These are phyloP conservation scores for Horisme vitalbata DNA, from an alignment of 2,888 invertebrate species.

Conservation along the genomic window DNA sequence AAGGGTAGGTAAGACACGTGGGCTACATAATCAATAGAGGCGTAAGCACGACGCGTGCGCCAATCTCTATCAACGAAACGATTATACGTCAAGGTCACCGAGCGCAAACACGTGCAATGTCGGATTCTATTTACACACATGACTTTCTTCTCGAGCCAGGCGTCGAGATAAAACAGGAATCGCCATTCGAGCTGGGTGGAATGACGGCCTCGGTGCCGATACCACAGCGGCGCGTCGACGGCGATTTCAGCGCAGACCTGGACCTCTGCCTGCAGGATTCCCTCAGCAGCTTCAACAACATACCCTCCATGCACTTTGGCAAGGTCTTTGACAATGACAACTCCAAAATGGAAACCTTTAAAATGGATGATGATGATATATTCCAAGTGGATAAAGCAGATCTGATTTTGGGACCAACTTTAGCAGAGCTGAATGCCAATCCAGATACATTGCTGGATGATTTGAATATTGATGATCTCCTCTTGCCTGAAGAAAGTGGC, in stretches of 20 bases:
- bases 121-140: conserved; percentile 84
- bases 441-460: conserved; percentile 92
- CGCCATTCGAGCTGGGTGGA: conserved; percentile 68
- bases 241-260: conserved; percentile 81
- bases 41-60: conserved; percentile 75
- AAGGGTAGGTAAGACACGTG: conserved; percentile 64
- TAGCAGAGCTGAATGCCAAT: conserved; percentile 93
- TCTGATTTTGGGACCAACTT: conserved; percentile 91
- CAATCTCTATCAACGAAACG: conserved; percentile 76
- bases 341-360: conserved; percentile 84
- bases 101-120: conserved; percentile 83
- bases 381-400: conserved; percentile 94
- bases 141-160: conserved; percentile 85
- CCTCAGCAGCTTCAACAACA: conserved; percentile 63
- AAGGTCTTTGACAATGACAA: conserved; percentile 70
- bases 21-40: conserved; percentile 76
- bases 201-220: conserved; percentile 86
- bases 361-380: conserved; percentile 94
- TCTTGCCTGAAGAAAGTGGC: conserved; percentile 87
- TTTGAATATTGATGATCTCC: conserved; percentile 92
- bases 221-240: conserved; percentile 78
- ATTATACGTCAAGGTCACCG: conserved; percentile 77
- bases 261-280: conserved; percentile 82
- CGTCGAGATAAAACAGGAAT: conserved; percentile 85
- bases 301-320: conserved; percentile 64